Percentiles rank a stretch among this genome's conserved stretches.
Evolutionary conservation across 2,797 vertebrate genomes (phyloP).

Genomic region (Anableps anableps): DNA sequence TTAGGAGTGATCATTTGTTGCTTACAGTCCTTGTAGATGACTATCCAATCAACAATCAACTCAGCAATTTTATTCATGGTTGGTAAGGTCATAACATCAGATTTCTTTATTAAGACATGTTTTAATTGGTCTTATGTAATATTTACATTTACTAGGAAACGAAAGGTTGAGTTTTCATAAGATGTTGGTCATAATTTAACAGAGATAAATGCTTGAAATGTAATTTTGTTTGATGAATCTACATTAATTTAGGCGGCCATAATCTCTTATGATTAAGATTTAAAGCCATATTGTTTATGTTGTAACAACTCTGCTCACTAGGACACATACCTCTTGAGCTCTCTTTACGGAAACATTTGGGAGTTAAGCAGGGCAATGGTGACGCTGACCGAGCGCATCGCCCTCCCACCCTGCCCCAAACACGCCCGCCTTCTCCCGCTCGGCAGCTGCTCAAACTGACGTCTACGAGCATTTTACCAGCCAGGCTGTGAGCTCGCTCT

Average conservation of each 20-base stretch:
- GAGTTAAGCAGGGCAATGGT: conserved; percentile 56
- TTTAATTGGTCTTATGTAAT: not conserved
- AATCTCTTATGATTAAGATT: not conserved
- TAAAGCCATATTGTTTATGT: not conserved
- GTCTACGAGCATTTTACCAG: conserved; percentile 79
- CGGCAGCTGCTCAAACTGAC: conserved; percentile 38
- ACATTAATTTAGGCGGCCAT: too few species aligned
- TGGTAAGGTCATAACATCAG: not conserved
- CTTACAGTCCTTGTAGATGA: too few species aligned
- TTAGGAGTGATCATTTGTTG: too few species aligned
- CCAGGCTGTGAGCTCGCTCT: conserved; percentile 67
- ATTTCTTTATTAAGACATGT: not conserved
- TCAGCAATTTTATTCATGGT: too few species aligned
- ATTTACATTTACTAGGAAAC: not conserved
- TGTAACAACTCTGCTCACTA: not conserved
- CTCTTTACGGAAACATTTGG: conserved; percentile 52
- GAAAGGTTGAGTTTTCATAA: not conserved
- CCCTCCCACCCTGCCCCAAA: conserved; percentile 62
- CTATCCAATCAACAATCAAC: too few species aligned
- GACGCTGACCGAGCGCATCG: conserved; percentile 63
- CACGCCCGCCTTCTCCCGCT: conserved; percentile 15
- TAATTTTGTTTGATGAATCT: too few species aligned
- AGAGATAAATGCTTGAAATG: too few species aligned
- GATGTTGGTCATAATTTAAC: not conserved
- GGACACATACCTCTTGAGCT: conserved; percentile 58